A percentile compares a stretch with the other conserved stretches of the same genome.
phyloP scores from a whole-genome alignment of 1,140 invertebrate species.

The Drosophila neocordata region DNA sequence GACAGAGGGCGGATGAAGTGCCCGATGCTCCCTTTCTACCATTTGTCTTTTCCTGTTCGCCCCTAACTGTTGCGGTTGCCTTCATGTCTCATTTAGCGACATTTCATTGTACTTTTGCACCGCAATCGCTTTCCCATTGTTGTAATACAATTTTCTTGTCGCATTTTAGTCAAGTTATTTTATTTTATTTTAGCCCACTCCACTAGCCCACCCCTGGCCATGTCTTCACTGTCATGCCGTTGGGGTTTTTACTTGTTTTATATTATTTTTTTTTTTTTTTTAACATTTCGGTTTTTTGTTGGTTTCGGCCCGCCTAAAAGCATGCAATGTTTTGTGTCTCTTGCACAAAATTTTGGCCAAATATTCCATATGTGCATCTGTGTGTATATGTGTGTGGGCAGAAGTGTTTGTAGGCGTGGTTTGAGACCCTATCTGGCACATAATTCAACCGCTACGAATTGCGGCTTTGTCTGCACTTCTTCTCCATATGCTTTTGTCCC shows the following conservation, averaged over 20 bases:
- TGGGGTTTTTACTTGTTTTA: conserved; percentile 51
- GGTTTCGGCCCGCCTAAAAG: conserved; percentile 58
- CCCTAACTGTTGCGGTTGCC: conserved; percentile 54
- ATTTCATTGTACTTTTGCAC: conserved; percentile 79
- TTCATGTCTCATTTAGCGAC: conserved; percentile 81
- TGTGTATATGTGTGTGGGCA: conserved; percentile 30
- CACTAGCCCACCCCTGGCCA: conserved; percentile 33
- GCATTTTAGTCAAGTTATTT: conserved; percentile 77
- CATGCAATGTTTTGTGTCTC: conserved; percentile 69
- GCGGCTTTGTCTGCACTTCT: conserved; percentile 75
- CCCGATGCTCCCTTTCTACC: background rate
- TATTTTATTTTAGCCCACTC: conserved; percentile 40
- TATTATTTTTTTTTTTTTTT: conserved; percentile 17
- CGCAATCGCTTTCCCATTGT: conserved; percentile 77
- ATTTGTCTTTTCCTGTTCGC: background rate
- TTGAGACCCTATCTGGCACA: conserved; percentile 37
- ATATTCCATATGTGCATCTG: conserved; percentile 28
- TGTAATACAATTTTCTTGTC: conserved; percentile 80
- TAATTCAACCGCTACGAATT: conserved; percentile 66
- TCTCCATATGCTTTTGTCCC: conserved; percentile 30
- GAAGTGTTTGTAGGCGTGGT: conserved; percentile 46
- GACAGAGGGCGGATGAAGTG: background rate
- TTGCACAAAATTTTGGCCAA: conserved; percentile 64
- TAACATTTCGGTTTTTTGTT: conserved; percentile 44
- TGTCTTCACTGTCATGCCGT: background rate